These are phyloP conservation scores for Diaperis boleti DNA, from an alignment of 2,888 invertebrate species.

Conservation along the genomic window DNA sequence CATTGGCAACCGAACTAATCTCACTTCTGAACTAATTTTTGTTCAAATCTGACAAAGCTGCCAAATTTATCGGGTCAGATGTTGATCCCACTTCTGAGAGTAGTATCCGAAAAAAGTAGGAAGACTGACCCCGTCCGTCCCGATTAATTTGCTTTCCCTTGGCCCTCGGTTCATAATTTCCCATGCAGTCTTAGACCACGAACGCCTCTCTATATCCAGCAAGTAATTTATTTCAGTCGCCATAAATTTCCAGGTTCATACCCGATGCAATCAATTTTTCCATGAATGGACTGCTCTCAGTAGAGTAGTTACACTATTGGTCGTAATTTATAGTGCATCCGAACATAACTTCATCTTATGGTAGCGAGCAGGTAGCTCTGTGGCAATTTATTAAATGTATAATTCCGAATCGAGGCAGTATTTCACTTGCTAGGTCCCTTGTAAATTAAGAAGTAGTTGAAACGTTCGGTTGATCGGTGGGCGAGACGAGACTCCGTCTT, in stretches of 20 bases:
- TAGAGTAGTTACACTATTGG: slow-evolving; percentile 27
- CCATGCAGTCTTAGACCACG: background rate
- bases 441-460: slow-evolving; percentile 28
- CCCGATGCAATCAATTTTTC: slow-evolving; percentile 33
- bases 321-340: slow-evolving; percentile 30
- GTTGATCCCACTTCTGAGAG: too few species aligned
- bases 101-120: too few species aligned
- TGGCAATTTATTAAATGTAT: slow-evolving; percentile 29
- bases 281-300: slow-evolving; percentile 31
- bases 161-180: too few species aligned
- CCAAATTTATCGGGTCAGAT: too few species aligned
- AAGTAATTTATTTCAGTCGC: slow-evolving; percentile 16
- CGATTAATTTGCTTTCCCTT: too few species aligned
- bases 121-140: too few species aligned
- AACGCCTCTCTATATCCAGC: background rate
- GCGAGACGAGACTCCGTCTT: slow-evolving; percentile 29
- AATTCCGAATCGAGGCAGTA: slow-evolving; percentile 24
- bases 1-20: too few species aligned
- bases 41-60: too few species aligned
- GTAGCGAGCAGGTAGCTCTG: slow-evolving; percentile 24
- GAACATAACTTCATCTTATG: slow-evolving; percentile 31
- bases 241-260: slow-evolving; percentile 34
- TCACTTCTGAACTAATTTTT: slow-evolving; percentile 31
- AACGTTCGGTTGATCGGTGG: slow-evolving; percentile 13
- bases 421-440: slow-evolving; percentile 9